Base-by-base conservation (phyloP, 2,888 invertebrate species). In the Serripes groenlandicus region DNA sequence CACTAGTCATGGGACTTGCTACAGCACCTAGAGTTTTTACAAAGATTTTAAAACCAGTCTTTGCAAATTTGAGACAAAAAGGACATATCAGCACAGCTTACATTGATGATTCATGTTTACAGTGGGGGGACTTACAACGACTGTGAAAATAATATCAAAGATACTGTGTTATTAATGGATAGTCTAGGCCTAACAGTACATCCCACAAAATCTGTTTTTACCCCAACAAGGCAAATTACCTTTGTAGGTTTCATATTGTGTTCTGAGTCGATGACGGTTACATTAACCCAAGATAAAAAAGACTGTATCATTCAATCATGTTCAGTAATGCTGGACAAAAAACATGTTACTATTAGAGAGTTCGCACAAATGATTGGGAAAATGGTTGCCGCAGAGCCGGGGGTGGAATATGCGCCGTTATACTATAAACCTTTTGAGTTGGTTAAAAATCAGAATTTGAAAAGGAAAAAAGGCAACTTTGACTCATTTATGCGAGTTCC, bases 181-280 rank as follows among this genome's bases (percentile, higher is more conserved):
- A n/a, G n/a, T n/a, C n/a, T n/a, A n/a, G n/a, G n/a, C n/a, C n/a
- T n/a, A n/a, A n/a, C n/a, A n/a, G 70, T 88, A 18, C 66, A 88
- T 54, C 74, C 73, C 28, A 56, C 74, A 5, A 88, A 87, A 75
- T 87, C 88, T 18, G 72, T 78, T 21, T 69, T 84, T 9, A 26
- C 34, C 15, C 84, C 86, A 1, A 68, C 76, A 30, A 70, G 83
- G 71, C 54, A 79, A 52, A 81, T 87, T 23, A 64, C 69, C 26
- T 86, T 84, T 56, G 56, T 83, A n/a, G 81, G 85, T 7, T 89
- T 88, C 74, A 21, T 77, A 9, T 37, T 89, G 15, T 77, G 86
- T 58, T 87, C 86, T 49, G 30, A 23, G 26, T 64, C 81, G 26
- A 81, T 81, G 81, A 72, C 76, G 3, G 34, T 83, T 18, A 42